Conservation (phyloP, 2,113 vertebrate genomes). For the Perca schrenkii region DNA sequence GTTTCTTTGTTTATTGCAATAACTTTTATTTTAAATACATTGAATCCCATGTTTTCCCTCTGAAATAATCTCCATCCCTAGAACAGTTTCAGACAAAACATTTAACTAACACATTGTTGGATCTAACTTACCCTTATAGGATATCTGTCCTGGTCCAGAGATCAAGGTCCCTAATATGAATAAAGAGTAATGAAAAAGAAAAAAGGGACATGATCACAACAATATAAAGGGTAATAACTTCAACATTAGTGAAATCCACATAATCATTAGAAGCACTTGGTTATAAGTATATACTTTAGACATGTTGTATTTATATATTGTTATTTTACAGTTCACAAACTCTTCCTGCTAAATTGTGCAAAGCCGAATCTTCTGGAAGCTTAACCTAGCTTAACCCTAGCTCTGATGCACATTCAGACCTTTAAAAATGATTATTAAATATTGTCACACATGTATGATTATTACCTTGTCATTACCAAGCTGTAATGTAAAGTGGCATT, state of each 20-base stretch:
- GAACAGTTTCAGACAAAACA: background rate
- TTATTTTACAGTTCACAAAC: background rate
- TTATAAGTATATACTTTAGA: no score
- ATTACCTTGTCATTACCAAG: background rate
- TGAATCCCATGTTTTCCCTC: no score
- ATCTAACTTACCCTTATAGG: background rate
- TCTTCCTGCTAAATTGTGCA: background rate
- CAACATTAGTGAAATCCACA: background rate
- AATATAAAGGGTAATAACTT: background rate
- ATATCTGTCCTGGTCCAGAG: background rate
- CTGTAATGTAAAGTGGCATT: background rate
- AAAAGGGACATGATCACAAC: background rate
- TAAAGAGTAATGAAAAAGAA: background rate
- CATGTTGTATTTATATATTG: background rate
- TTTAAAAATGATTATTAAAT: fast-evolving
- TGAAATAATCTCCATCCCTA: no score
- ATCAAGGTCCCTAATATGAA: background rate
- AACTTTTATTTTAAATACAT: no score
- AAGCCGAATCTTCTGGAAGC: background rate
- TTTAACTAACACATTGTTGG: background rate
- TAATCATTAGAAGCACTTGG: background rate
- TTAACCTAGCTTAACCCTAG: background rate
- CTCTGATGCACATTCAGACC: background rate
- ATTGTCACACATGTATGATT: background rate
- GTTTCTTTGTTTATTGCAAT: background rate